A percentile compares a stretch with the other conserved stretches of the same genome.
phyloP scores from a whole-genome alignment of 1,140 invertebrate species.

The Heliconius eleuchia region DNA sequence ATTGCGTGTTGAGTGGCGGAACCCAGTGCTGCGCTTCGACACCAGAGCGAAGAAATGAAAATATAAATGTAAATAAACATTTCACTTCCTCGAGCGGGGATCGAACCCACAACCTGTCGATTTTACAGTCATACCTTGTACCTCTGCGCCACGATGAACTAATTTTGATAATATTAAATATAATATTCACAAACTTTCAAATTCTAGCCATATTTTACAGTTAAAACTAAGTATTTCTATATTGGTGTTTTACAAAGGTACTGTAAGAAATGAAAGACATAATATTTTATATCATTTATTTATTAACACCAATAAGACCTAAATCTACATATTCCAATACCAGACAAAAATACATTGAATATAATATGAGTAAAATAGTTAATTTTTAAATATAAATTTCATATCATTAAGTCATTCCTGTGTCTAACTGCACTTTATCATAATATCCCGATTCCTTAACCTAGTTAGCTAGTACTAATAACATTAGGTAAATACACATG shows the following conservation, averaged over 20 bases:
- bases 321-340: slow-evolving; percentile 19
- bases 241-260: background rate
- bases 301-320: slow-evolving; percentile 22
- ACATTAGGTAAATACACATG: background rate
- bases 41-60: too few relatives aligned
- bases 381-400: background rate
- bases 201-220: too few relatives aligned
- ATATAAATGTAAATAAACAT: too few relatives aligned
- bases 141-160: too few relatives aligned
- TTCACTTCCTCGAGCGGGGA: too few relatives aligned
- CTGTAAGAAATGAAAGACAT: background rate
- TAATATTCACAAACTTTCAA: too few relatives aligned
- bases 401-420: background rate
- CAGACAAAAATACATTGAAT: slow-evolving; percentile 23
- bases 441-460: background rate
- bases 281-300: slow-evolving; percentile 15
- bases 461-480: slow-evolving; percentile 1
- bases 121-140: too few relatives aligned
- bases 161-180: too few relatives aligned
- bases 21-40: too few relatives aligned
- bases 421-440: background rate
- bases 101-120: too few relatives aligned
- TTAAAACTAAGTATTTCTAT: too few relatives aligned
- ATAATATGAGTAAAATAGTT: slow-evolving; percentile 23
- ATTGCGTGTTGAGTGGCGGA: too few relatives aligned